Conservation (phyloP, 2,797 vertebrate species). For the Pseudopleuronectes americanus region DNA sequence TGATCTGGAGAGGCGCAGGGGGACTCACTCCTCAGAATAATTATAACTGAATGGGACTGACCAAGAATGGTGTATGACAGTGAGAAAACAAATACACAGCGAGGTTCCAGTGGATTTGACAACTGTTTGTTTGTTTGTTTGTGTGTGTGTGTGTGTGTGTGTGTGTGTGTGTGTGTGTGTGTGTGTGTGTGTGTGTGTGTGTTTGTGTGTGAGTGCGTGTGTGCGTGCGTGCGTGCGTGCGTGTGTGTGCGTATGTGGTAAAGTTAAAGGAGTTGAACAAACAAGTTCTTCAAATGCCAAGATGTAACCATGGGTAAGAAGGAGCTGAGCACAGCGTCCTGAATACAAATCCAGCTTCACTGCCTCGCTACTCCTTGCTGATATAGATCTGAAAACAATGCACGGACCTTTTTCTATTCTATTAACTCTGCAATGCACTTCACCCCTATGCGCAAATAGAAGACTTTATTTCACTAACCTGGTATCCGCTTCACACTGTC, state of each 20-base stretch:
- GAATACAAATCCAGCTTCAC: conserved; percentile 69
- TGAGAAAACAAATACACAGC: conserved; percentile 21
- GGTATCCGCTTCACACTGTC: conserved; percentile 69
- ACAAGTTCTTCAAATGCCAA: conserved; percentile 43
- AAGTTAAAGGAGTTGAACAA: conserved; percentile 66
- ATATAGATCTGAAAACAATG: conserved; percentile 21
- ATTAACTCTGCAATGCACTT: not conserved
- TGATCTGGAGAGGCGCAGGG: conserved; percentile 67
- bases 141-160: not conserved
- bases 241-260: conserved; percentile 2
- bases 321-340: conserved; percentile 55
- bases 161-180: not conserved
- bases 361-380: conserved; percentile 23
- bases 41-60: conserved; percentile 63
- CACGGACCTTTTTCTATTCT: not conserved
- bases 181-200: not conserved
- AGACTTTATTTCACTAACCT: conserved; percentile 80
- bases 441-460: conserved; percentile 29
- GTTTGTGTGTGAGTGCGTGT: not conserved
- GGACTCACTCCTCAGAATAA: conserved; percentile 67
- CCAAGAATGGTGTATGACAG: conserved; percentile 70
- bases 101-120: conserved; percentile 8
- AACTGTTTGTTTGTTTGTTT: not conserved
- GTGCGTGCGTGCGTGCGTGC: not conserved
- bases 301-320: conserved; percentile 57